Percentiles rank a stretch among this genome's conserved stretches.
Conservation (phyloP, 1,140 invertebrate genomes). For the Nasonia giraulti region DNA sequence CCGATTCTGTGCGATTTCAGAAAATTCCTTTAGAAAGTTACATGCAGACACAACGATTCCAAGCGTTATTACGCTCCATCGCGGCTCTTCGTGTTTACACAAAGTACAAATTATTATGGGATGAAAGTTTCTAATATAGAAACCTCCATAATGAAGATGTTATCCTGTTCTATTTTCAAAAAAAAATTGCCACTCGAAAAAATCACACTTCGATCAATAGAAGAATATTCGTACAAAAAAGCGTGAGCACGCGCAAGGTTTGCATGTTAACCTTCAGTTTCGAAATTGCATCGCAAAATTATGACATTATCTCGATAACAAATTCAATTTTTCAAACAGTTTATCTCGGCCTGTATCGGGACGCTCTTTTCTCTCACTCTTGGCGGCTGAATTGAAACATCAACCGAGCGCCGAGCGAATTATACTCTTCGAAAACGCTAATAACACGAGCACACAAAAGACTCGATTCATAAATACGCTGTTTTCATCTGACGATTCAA, state of each 20-base stretch:
- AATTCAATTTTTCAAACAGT: slow-evolving; percentile 10
- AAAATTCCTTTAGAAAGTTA: slow-evolving; percentile 4
- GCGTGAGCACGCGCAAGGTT: not conserved
- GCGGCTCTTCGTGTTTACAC: not conserved
- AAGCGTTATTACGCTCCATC: not conserved
- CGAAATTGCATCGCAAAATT: slow-evolving; percentile 24
- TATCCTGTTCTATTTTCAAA: not conserved
- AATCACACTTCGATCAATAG: not conserved
- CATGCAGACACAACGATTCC: not conserved
- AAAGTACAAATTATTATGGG: not conserved
- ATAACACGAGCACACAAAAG: not conserved
- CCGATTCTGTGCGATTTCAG: too few relatives aligned
- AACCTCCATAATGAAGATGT: slow-evolving; percentile 13
- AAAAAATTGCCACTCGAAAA: not conserved
- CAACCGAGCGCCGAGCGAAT: not conserved
- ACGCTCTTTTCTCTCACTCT: not conserved
- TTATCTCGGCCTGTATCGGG: not conserved
- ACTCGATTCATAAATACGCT: not conserved
- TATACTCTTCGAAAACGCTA: not conserved
- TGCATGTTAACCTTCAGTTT: not conserved
- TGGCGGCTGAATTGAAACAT: slow-evolving; percentile 7
- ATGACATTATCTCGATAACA: slow-evolving; percentile 42
- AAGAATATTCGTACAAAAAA: not conserved
- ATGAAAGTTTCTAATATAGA: slow-evolving; percentile 30
- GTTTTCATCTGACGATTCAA: slow-evolving; percentile 8